phyloP scores from a whole-genome alignment of 2,113 vertebrate genomes.

The Otolemur garnettii region DNA sequence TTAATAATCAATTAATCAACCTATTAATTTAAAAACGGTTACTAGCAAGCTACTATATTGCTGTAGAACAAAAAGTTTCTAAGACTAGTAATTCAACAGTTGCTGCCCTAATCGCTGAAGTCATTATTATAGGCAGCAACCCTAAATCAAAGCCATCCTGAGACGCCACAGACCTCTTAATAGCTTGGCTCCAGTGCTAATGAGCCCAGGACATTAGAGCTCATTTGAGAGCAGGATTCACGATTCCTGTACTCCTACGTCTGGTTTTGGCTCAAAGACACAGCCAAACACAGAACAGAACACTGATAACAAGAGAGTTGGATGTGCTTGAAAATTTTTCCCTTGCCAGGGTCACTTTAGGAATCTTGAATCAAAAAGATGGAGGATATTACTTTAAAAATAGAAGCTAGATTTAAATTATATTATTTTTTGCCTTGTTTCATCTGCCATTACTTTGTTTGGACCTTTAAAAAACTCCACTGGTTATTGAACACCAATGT shows the following conservation, averaged over 20 bases:
- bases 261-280: conserved; percentile 22
- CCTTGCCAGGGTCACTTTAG: conserved; percentile 12
- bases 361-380: conserved; percentile 49
- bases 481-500: neutral
- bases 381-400: conserved; percentile 15
- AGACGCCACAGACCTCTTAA: neutral
- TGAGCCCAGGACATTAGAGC: conserved; percentile 7
- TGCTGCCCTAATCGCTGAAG: conserved; percentile 30
- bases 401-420: conserved; percentile 3
- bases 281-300: conserved; percentile 33
- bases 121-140: neutral
- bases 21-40: conserved; percentile 59
- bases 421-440: neutral
- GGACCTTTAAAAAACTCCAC: neutral
- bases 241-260: conserved; percentile 50
- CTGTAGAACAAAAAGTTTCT: neutral
- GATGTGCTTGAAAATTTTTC: conserved; percentile 45
- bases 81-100: conserved; percentile 26
- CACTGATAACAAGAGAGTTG: neutral
- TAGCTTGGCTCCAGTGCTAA: conserved; percentile 35
- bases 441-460: conserved; percentile 13
- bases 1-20: conserved; percentile 36
- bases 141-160: conserved; percentile 58
- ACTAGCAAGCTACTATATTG: conserved; percentile 31
- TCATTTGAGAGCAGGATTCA: neutral